Evolutionary conservation across 2,797 vertebrate genomes (phyloP), one percentile per base, ranked within the genome.

Genomic region (Tragopan temminckii): DNA sequence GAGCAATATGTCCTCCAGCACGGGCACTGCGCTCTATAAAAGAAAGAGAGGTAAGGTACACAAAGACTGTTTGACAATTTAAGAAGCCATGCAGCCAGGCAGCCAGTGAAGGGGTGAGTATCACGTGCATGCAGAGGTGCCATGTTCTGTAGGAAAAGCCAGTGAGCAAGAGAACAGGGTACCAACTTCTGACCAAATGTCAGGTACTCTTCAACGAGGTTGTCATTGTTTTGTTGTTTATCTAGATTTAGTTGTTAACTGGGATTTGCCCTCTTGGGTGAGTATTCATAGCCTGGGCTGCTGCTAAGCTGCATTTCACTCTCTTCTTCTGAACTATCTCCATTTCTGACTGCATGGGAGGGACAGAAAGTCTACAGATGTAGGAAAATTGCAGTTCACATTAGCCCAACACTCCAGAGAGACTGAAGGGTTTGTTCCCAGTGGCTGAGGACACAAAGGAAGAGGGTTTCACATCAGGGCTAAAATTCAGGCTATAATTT

Each of bases 1-100:
- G 53, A 61, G 12, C 52, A n/a, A 31, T 6, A 6, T 13, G 4
- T 2, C 14, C 8, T 69, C 68, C 45, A 9, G 2, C 0, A 2
- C 45, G 48, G 3, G 4, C 7, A 5, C 11, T 25, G 15, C 48
- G 42, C 3, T 61, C 19, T 27, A 11, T 13, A 48, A 52, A 87
- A 58, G 45, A 50, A 9, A 43, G 4, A 48, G 27, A 69, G 46
- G 48, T 45, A 29, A 69, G 35, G 48, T 45, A 15, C 42, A 23
- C 7, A 2, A 13, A 11, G 2, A 5, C 19, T 40, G 18, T 69
- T 50, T 75, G 36, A 10, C 19, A 17, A 27, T n/a, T 66, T 78
- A 71, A 53, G 8, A 4, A 40, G 16, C 4, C 9, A 2, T 9
- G n/a, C 45, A 35, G 43, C 25, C 42, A 58, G 33, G 11, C 1